Conservation (phyloP, 2,888 invertebrate species). For the Isoperla grammatica region DNA sequence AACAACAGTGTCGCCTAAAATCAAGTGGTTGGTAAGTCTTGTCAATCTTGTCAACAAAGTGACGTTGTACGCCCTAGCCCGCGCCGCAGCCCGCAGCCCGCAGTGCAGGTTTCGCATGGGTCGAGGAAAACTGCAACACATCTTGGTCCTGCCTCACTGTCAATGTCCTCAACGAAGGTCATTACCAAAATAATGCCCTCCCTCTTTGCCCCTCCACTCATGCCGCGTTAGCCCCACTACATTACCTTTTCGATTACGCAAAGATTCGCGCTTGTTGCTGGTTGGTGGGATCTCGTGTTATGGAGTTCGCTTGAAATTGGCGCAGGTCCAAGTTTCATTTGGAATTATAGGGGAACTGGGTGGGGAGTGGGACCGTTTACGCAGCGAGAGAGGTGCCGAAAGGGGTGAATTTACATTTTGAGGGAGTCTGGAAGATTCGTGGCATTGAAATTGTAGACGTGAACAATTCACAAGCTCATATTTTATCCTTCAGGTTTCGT, state of each 20-base stretch:
- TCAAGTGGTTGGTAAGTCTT: too few species aligned
- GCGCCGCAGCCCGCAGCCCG: not conserved
- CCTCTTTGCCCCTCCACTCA: constrained; percentile 9
- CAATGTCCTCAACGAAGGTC: constrained; percentile 28
- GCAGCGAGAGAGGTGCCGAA: constrained; percentile 6
- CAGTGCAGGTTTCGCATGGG: not conserved
- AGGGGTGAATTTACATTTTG: not conserved
- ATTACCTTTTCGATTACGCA: constrained; percentile 9
- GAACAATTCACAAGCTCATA: too few species aligned
- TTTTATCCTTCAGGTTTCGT: too few species aligned
- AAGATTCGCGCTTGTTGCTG: constrained; percentile 15
- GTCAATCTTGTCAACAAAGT: too few species aligned
- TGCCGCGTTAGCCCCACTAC: not conserved
- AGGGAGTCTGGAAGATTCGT: not conserved
- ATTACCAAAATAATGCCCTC: constrained; percentile 18
- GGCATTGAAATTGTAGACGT: not conserved
- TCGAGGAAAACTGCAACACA: constrained; percentile 16
- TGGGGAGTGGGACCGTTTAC: not conserved
- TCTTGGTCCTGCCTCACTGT: constrained; percentile 25
- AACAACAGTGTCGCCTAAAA: too few species aligned
- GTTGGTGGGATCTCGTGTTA: constrained; percentile 7
- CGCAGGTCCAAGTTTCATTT: constrained; percentile 4
- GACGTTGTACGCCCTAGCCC: not conserved
- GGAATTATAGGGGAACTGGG: not conserved
- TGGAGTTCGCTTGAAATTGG: constrained; percentile 13